Evolutionary conservation across 1,140 invertebrate species (phyloP).

Genomic region (Coptotermes formosanus): DNA sequence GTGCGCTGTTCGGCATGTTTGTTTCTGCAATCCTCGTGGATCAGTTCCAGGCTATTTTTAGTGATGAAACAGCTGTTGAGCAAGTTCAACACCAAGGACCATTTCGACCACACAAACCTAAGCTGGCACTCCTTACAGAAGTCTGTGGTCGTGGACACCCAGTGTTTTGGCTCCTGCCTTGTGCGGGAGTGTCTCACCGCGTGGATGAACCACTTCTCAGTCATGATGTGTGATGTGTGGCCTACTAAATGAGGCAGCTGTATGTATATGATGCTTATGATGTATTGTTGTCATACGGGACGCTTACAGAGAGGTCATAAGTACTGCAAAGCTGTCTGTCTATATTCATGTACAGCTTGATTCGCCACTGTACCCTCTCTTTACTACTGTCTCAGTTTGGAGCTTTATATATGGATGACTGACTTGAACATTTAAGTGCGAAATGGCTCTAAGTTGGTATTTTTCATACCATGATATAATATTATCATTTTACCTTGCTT

Average conservation of each 20-base stretch:
- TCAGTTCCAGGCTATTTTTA: constrained; percentile 81
- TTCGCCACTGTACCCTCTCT: not conserved
- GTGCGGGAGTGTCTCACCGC: constrained; percentile 40
- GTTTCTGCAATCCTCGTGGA: constrained; percentile 86
- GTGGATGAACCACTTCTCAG: constrained; percentile 27
- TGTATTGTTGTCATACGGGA: not conserved
- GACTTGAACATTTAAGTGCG: not conserved
- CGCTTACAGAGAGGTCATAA: not conserved
- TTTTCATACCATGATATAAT: no score
- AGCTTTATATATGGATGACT: not conserved
- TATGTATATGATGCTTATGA: not conserved
- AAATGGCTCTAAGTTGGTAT: not conserved
- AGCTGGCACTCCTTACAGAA: constrained; percentile 69
- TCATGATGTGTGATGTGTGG: constrained; percentile 16
- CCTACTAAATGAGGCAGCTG: not conserved
- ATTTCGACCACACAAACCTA: constrained; percentile 63
- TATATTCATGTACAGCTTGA: not conserved
- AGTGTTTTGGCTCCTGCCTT: constrained; percentile 64
- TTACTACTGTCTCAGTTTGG: not conserved
- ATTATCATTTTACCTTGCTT: no score
- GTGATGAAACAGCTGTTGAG: constrained; percentile 81
- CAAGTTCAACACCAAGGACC: constrained; percentile 69
- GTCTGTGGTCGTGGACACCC: constrained; percentile 77
- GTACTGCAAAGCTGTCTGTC: not conserved
- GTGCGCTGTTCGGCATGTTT: constrained; percentile 84